Evolutionary conservation across 2,888 invertebrate species (phyloP), one percentile per base, ranked within the genome.

Genomic region (Harmothoe impar): DNA sequence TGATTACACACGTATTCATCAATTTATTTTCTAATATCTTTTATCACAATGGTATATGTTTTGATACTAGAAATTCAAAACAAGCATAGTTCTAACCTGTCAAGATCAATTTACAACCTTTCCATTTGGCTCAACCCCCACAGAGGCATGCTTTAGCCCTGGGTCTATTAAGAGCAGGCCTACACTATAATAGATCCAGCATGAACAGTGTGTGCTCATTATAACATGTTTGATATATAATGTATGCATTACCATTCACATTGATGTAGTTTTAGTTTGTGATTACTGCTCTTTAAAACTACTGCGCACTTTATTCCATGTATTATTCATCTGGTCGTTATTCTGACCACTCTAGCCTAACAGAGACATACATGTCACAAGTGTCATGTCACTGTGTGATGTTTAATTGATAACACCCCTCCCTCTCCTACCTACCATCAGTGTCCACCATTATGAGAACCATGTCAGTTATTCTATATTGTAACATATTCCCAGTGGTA

Each of bases 361-460:
- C 15, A 81, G 81, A 77, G 77, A 81, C 81, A 81, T 81, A 81
- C n/a, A 35, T 81, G 81, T 35, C 81, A 81, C 81, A 12, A 7
- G 25, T 35, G 35, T 43, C 23, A 33, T n/a, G 81, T 33, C 81
- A 25, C 43, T 12, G 5, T 25, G 5, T 81, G 15, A 81, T 81
- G 81, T 43, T 81, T 81, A 81, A 81, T 81, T 81, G 43, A 81
- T 81, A 81, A 81, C 81, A 33, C 17, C 12, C 12, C 3, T 10
- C 43, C 43, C 43, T 10, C 43, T 43, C 43, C 43, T 10, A 43
- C 43, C 43, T 43, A 3, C 10, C 43, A 43, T 7, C 43, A n/a
- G n/a, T n/a, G n/a, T n/a, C n/a, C n/a, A n/a, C n/a, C n/a, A n/a
- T n/a, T n/a, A n/a, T n/a, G n/a, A n/a, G n/a, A 43, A 43, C 43